Evolutionary conservation across 2,797 vertebrate species (phyloP), one percentile per base, ranked within the genome.

Genomic region (Phaenicophaeus curvirostris): DNA sequence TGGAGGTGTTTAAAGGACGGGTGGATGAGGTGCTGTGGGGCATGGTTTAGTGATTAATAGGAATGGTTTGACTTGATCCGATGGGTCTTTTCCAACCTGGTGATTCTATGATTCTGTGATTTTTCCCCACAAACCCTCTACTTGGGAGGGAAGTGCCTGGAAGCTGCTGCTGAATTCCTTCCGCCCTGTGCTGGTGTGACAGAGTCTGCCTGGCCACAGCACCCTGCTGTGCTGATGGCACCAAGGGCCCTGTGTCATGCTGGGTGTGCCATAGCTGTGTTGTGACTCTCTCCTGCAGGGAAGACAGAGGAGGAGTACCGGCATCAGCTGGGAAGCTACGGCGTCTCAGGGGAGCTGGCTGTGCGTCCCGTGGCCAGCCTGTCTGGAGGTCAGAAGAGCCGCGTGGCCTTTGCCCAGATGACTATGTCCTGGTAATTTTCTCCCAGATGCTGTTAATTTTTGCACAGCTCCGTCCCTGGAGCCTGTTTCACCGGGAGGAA

Each of bases 351-450:
- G 11, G 99, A 99, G 85, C 97, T 99, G 68, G 98, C 99, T 0
- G 97, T 98, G 12, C 98, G 99, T 41, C 98, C 99, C 0, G 99
- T 99, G 41, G 99, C 98, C 81, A 99, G 99, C 93, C 98, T 99
- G 69, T 99, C 99, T 0, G 99, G 99, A 41, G 99, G 99, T 9
- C 99, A 99, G 98, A 99, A 99, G 98, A 99, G 99, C 79, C 98
- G 99, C 0, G 99, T 99, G 86, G 99, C 99, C 61, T 99, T 99
- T 71, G 99, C 99, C 53, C 99, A 99, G 98, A 99, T 99, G 99
- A 99, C 99, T 4, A 99, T 99, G 99, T 98, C 98, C 55, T 98
- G 99, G 99, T 99, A 98, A 98, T 79, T 74, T 68, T 78, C 71
- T 80, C 54, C 31, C 57, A 39, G 28, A 31, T 39, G 27, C 51